A percentile compares a stretch with the other conserved stretches of the same genome.
phyloP scores from a whole-genome alignment of 1,140 invertebrate genomes.

The Charaxes varanes region DNA sequence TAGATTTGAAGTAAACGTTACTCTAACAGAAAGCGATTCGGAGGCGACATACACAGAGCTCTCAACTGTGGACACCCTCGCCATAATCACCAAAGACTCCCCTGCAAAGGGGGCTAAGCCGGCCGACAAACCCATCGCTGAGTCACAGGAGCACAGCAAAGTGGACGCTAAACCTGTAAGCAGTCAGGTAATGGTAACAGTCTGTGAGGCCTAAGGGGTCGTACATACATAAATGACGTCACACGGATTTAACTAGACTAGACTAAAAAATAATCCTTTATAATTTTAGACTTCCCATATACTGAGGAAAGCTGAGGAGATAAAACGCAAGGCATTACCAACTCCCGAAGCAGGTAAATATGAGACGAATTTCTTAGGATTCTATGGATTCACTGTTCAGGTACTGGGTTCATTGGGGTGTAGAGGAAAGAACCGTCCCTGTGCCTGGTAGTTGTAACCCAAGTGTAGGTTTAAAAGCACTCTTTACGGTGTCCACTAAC shows the following conservation, averaged over 20 bases:
- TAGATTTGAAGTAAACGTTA: not conserved
- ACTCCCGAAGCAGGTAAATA: conserved; percentile 7
- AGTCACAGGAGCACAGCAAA: conserved; percentile 6
- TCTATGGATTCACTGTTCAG: not conserved
- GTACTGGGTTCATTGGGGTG: too few relatives aligned
- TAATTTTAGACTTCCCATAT: conserved; percentile 33
- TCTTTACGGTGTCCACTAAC: too few relatives aligned
- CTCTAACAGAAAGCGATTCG: conserved; percentile 45
- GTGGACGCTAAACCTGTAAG: conserved; percentile 2
- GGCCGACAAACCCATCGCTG: not conserved
- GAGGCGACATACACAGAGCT: conserved; percentile 41
- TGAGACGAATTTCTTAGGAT: not conserved
- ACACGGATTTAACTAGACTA: too few relatives aligned
- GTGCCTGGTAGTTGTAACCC: too few relatives aligned
- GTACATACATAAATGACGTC: too few relatives aligned
- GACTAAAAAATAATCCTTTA: not conserved
- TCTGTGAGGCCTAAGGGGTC: too few relatives aligned
- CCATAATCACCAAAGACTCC: conserved; percentile 24
- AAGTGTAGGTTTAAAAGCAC: too few relatives aligned
- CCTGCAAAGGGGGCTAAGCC: too few relatives aligned
- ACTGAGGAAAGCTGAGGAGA: conserved; percentile 49
- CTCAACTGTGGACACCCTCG: conserved; percentile 29
- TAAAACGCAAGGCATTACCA: conserved; percentile 37
- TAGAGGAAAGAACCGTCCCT: too few relatives aligned
- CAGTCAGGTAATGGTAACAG: conserved; percentile 3